Conservation (phyloP, 2,113 vertebrate genomes). For the Pangasianodon gigas region DNA sequence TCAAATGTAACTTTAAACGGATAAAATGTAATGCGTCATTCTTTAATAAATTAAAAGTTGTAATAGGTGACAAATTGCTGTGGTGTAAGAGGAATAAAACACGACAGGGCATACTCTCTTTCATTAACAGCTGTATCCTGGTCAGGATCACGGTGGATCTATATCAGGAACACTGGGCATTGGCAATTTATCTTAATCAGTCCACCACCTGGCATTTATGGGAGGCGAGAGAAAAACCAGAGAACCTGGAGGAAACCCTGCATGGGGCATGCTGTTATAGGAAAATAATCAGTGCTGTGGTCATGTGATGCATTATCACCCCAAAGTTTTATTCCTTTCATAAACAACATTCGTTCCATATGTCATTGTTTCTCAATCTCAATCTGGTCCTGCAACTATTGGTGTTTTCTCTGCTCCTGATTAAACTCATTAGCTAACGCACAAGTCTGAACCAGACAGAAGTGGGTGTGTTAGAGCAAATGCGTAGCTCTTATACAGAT, state of each 20-base stretch:
- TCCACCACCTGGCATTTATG: background rate
- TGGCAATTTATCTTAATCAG: background rate
- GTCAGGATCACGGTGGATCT: background rate
- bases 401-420: background rate
- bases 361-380: background rate
- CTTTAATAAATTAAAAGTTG: slow-evolving; percentile 1
- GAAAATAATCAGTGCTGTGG: background rate
- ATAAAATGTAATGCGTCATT: background rate
- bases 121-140: background rate
- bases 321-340: background rate
- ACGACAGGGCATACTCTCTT: background rate
- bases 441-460: background rate
- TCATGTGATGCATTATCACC: background rate
- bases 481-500: background rate
- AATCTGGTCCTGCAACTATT: background rate
- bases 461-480: background rate
- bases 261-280: background rate
- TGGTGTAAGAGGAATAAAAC: background rate
- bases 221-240: background rate
- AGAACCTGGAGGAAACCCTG: background rate
- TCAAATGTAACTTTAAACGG: background rate
- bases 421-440: background rate
- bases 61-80: background rate
- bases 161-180: background rate
- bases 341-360: background rate